Base-by-base conservation (phyloP, 1,140 invertebrate genomes). In the Procambarus clarkii region DNA sequence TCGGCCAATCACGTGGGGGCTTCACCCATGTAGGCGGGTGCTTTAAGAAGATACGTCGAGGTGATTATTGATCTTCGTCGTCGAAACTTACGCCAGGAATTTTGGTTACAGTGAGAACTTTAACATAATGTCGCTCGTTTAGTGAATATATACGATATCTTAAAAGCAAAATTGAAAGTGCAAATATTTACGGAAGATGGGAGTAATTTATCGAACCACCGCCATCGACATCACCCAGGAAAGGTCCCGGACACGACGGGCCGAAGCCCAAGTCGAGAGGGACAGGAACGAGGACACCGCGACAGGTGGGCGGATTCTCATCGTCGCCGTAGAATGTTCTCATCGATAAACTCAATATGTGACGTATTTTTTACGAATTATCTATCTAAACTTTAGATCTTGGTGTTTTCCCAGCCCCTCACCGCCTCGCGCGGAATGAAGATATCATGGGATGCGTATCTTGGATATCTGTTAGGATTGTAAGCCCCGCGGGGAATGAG, bases 241-340 rank as follows among this genome's bases (percentile, higher is more conserved):
- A n/a, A 74, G 69, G 7, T 34, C 5, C n/a, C 11, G 21, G 24
- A 8, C 69, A 74, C n/a, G 69, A 34, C 15, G 13, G 15, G 69
- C n/a, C 82, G 81, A 85, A 85, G 69, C 81, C 82, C 54, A 85
- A 34, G 58, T 24, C 88, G 54, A 2, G 8, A 69, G 15, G 79
- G 64, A 71, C 18, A 46, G 21, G 50, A 34, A n/a, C 74, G 76
- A 91, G 60, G 88, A 78, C 71, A n/a, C 44, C 69, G 46, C 64
- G 76, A 91, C 88, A 91, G 88, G 88, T 91, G 88, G 88, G 88
- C 81, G 81, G 74, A 82, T 91, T 91, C 88, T 91, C 88, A 91
- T 85, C 74, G 86, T 54, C 48, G 45, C 54, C 7, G 48, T 76
- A 21, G 88, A 79, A 85, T 50, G 44, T 78, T 44, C 88, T 79